Percentiles rank a stretch among this genome's conserved stretches.
Evolutionary conservation across 1,140 invertebrate genomes (phyloP).

Genomic region (Patella vulgata): DNA sequence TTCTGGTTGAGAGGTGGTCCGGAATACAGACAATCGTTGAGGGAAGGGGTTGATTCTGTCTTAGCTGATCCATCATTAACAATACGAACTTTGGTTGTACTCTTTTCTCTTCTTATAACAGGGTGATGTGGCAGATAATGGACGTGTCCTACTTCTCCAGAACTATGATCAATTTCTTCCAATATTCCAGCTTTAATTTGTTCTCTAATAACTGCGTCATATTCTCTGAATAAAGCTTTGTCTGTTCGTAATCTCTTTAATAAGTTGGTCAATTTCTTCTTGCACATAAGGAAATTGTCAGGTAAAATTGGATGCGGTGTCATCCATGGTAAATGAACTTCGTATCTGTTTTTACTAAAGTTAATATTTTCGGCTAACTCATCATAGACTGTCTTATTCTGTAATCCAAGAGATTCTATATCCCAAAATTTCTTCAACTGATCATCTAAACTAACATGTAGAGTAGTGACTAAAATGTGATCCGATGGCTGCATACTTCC

Average conservation of each 20-base stretch:
- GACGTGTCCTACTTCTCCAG: not conserved
- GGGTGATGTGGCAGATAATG: conserved; percentile 13
- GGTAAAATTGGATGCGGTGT: conserved; percentile 10
- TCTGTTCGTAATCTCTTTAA: conserved; percentile 4
- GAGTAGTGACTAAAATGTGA: no score
- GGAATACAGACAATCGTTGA: conserved; percentile 9
- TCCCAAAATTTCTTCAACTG: no score
- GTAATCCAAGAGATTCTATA: no score
- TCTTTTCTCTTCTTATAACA: not conserved
- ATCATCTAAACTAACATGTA: no score
- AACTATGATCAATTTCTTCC: conserved; percentile 1
- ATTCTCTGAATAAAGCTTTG: not conserved
- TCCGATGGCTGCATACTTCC: no score
- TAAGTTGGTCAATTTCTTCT: conserved; percentile 2
- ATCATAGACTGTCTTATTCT: no score
- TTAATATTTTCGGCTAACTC: not conserved
- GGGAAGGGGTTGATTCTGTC: not conserved
- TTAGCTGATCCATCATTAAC: conserved; percentile 6
- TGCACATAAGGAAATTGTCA: conserved; percentile 1
- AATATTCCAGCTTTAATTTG: conserved; percentile 4
- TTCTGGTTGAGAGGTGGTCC: conserved; percentile 1
- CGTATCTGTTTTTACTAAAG: conserved; percentile 2
- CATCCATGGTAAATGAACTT: conserved; percentile 13
- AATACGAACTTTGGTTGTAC: no score
- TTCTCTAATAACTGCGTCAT: conserved; percentile 10